Evolutionary conservation across 2,797 vertebrate genomes (phyloP).

Genomic region (Borostomias antarcticus): DNA sequence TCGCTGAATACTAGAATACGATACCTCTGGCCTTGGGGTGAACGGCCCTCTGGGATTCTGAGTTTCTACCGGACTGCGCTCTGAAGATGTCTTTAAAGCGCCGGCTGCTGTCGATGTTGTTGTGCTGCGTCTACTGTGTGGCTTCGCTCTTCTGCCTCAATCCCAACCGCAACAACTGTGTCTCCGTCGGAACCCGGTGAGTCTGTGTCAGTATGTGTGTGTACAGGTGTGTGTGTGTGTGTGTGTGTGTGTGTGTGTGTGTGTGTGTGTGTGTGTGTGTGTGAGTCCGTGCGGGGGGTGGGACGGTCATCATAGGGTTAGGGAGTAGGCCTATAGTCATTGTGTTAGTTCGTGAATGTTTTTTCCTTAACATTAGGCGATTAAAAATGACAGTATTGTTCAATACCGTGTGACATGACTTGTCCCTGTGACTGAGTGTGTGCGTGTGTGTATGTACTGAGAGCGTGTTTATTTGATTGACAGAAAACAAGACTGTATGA

Average conservation of each 20-base stretch:
- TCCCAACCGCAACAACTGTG: constrained; percentile 68
- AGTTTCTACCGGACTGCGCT: not conserved
- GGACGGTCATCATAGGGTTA: too few relatives aligned
- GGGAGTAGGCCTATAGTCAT: too few relatives aligned
- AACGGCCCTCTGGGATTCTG: not conserved
- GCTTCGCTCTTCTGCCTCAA: constrained; percentile 77
- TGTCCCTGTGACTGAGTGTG: not conserved
- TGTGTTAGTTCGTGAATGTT: too few relatives aligned
- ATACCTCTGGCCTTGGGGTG: not conserved
- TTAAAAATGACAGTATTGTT: constrained; percentile 1
- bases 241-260: constrained; percentile 12
- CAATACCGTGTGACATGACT: not conserved
- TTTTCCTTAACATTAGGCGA: too few relatives aligned
- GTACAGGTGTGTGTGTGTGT: not conserved
- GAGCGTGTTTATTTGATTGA: not conserved
- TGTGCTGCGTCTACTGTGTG: constrained; percentile 77
- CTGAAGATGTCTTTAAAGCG: constrained; percentile 75
- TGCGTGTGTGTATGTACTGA: not conserved
- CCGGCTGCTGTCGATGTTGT: constrained; percentile 72
- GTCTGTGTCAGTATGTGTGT: constrained; percentile 34
- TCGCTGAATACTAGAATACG: not conserved
- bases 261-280: constrained; percentile 10
- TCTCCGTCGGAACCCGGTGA: constrained; percentile 69
- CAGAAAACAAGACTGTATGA: not conserved
- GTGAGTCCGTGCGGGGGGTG: not conserved